A percentile compares a stretch with the other conserved stretches of the same genome.
Evolutionary conservation across 1,140 invertebrate genomes (phyloP).

Genomic region (Heliconius hermathena): DNA sequence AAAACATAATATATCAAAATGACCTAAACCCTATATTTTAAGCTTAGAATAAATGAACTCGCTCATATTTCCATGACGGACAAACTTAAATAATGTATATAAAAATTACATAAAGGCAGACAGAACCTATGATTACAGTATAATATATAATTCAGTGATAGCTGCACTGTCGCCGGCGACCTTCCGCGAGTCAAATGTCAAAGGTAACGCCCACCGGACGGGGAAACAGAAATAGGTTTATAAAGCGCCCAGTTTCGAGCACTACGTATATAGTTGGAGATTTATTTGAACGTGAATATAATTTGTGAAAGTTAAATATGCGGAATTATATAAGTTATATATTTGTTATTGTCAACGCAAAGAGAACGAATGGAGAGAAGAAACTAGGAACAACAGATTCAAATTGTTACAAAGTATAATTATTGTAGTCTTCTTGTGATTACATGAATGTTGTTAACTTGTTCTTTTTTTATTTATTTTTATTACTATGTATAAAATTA

Average conservation of each 20-base stretch:
- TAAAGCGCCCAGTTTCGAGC: background rate
- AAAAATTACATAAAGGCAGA: background rate
- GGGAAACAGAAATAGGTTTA: constrained; percentile 4
- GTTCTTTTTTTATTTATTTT: too few species aligned
- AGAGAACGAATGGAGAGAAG: too few species aligned
- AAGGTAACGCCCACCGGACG: constrained; percentile 5
- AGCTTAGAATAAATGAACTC: background rate
- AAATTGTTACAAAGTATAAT: too few species aligned
- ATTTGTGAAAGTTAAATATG: background rate
- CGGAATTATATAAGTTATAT: background rate
- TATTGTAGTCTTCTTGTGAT: too few species aligned
- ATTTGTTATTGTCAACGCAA: background rate
- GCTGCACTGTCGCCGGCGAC: constrained; percentile 5
- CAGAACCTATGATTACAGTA: constrained; percentile 10
- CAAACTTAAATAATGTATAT: background rate
- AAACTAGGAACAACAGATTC: too few species aligned
- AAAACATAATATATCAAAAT: too few species aligned
- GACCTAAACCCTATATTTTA: too few species aligned
- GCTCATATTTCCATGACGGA: background rate
- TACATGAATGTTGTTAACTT: too few species aligned
- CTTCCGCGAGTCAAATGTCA: constrained; percentile 20
- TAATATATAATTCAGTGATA: constrained; percentile 22
- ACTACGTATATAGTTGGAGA: background rate
- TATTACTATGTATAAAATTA: too few species aligned
- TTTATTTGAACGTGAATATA: background rate